Evolutionary conservation across 1,140 invertebrate genomes (phyloP).

Genomic region (Eriosoma lanigerum): DNA sequence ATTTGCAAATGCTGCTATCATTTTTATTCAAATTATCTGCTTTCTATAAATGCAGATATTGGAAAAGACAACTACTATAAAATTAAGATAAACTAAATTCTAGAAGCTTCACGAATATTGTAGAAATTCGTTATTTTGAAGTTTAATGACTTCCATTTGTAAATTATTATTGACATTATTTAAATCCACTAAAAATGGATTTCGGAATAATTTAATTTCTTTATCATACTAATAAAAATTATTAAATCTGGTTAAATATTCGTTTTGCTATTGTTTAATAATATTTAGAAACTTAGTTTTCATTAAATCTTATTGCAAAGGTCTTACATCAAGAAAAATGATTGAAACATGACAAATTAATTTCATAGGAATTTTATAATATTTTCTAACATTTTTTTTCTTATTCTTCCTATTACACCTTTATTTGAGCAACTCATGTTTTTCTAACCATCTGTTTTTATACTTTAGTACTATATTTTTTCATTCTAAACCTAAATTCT

Average conservation of each 20-base stretch:
- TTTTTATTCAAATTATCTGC: not conserved
- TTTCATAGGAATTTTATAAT: conserved; percentile 15
- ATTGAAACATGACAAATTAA: not conserved
- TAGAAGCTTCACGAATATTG: not conserved
- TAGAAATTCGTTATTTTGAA: not conserved
- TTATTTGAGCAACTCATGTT: not conserved
- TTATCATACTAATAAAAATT: no score
- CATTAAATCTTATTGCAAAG: not conserved
- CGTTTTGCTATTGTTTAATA: not conserved
- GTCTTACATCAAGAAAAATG: no score
- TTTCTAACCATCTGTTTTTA: conserved; percentile 2
- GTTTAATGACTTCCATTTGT: not conserved
- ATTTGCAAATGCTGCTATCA: no score
- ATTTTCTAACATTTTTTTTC: conserved; percentile 16
- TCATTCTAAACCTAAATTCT: conserved; percentile 5
- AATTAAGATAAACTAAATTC: no score
- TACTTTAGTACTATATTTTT: conserved; percentile 11
- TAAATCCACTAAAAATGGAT: not conserved
- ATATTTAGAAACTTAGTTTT: not conserved
- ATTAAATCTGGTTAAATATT: no score
- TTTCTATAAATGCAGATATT: not conserved
- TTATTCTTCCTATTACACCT: conserved; percentile 8
- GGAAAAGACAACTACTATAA: no score
- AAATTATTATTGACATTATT: not conserved
- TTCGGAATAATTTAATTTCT: not conserved